These are phyloP conservation scores for Athalia cordata DNA, from an alignment of 2,888 invertebrate genomes.

Conservation along the genomic window DNA sequence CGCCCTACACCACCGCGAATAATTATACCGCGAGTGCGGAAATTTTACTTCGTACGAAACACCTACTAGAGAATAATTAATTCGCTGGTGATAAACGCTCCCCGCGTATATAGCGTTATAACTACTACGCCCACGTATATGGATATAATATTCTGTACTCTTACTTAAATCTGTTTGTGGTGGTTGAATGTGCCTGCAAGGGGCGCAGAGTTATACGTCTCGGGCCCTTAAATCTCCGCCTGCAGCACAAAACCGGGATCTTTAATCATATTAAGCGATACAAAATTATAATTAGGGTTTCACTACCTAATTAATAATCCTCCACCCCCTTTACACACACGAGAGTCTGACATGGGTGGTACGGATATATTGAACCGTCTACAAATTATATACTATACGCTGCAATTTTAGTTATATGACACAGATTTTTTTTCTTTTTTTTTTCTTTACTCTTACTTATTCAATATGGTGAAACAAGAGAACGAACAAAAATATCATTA, in stretches of 20 bases:
- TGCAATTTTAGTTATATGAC: no score
- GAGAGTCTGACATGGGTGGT: neutral
- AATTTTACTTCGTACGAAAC: conserved; percentile 21
- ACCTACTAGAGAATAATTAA: conserved; percentile 21
- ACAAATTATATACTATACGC: no score
- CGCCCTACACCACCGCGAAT: no score
- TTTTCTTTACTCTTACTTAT: no score
- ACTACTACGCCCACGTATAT: neutral
- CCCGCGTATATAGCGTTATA: neutral
- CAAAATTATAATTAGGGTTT: conserved; percentile 12
- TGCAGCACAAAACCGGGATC: neutral
- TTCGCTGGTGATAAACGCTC: conserved; percentile 15
- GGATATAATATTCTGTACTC: no score
- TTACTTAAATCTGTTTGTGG: no score
- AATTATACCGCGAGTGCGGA: no score
- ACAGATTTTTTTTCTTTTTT: no score
- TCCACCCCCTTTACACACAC: neutral
- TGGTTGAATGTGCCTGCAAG: no score
- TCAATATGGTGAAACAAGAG: no score
- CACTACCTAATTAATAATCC: conserved; percentile 27
- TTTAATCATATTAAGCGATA: conserved; percentile 9
- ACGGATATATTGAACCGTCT: neutral
- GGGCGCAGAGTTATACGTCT: neutral
- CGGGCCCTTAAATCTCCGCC: neutral
- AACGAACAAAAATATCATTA: no score